These are phyloP conservation scores for Antechinus stuartii DNA, from an alignment of 2,113 vertebrate genomes.

Conservation along the genomic window DNA sequence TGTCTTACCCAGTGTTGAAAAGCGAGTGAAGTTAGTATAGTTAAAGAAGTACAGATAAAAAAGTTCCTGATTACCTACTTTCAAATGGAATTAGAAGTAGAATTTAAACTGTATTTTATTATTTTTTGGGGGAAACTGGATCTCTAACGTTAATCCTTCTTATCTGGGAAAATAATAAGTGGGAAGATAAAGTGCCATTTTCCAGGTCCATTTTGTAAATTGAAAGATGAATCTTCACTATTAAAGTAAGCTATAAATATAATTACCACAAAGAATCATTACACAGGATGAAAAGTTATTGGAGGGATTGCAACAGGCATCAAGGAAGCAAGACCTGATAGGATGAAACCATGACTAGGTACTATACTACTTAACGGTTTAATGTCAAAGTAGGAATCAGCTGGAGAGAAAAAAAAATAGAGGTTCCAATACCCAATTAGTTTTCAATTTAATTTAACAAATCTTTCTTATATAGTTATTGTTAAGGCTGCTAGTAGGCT, in stretches of 20 bases:
- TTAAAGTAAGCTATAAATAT: not conserved
- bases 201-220: not conserved
- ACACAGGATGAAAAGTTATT: not conserved
- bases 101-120: not conserved
- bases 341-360: not conserved
- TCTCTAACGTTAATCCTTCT: not conserved
- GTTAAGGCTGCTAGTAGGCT: not conserved
- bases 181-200: not conserved
- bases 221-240: not conserved
- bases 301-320: not conserved
- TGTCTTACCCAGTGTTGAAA: not conserved
- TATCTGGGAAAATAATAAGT: not conserved
- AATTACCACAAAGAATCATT: not conserved
- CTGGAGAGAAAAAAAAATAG: not conserved
- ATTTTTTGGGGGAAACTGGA: not conserved
- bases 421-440: not conserved
- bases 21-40: constrained; percentile 1
- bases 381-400: not conserved
- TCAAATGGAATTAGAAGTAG: not conserved
- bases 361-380: not conserved
- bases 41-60: not conserved
- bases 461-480: not conserved
- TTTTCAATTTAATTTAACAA: not conserved
- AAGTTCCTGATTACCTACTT: not conserved
- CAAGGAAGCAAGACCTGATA: not conserved